Evolutionary conservation across 2,888 invertebrate species (phyloP).

Genomic region (Crocallis elinguaria): DNA sequence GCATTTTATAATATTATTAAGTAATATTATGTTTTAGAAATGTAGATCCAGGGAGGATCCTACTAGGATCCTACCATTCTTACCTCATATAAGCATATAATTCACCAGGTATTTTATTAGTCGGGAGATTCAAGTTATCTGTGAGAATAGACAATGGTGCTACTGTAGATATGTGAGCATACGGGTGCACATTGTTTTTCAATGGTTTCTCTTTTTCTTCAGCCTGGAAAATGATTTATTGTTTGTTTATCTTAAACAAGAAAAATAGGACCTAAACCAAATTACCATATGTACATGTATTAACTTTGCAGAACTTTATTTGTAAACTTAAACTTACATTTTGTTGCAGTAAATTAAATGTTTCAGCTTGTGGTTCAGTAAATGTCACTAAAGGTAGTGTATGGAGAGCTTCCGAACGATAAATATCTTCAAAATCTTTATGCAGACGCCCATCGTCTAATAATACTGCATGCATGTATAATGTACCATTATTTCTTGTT

Average conservation of each 20-base stretch:
- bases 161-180: constrained; percentile 90
- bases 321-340: constrained; percentile 52
- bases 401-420: constrained; percentile 86
- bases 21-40: neutral
- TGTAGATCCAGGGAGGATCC: too few species aligned
- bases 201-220: constrained; percentile 41
- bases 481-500: constrained; percentile 93
- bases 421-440: constrained; percentile 83
- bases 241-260: too few species aligned
- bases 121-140: constrained; percentile 88
- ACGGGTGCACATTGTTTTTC: constrained; percentile 74
- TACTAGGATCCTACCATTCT: neutral
- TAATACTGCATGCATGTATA: constrained; percentile 91
- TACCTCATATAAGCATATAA: constrained; percentile 86
- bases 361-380: constrained; percentile 89
- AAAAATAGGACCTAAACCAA: too few species aligned
- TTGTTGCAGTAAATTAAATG: constrained; percentile 88
- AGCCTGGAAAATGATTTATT: constrained; percentile 59
- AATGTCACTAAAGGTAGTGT: constrained; percentile 89
- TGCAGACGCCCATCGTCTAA: constrained; percentile 80
- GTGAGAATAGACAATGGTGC: constrained; percentile 91
- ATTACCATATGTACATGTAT: neutral
- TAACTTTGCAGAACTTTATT: too few species aligned
- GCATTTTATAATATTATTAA: too few species aligned
- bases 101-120: constrained; percentile 88